Base-by-base conservation (phyloP, 2,888 invertebrate genomes). In the Sesia bembeciformis region DNA sequence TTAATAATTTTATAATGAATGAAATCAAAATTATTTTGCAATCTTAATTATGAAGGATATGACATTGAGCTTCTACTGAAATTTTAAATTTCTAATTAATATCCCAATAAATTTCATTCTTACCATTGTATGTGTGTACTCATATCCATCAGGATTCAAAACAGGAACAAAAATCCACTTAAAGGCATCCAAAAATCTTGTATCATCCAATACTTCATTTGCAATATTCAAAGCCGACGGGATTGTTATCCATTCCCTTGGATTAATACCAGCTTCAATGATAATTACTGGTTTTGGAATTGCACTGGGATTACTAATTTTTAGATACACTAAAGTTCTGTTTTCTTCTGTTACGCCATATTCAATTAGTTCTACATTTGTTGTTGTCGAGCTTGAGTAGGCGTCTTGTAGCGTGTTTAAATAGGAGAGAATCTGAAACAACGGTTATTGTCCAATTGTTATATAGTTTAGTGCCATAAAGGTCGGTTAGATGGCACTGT, bases 61-160 rank as follows among this genome's bases (percentile, higher is more conserved):
- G 23, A 23, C 23, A 23, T 23, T 23, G 23, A 23, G 23, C 23
- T 23, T 23, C 23, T 23, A 2, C 23, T 23, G 23, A 23, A 23
- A 2, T 23, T 23, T 23, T 23, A 23, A 23, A 23, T 23, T 23
- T 23, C 2, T 1, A 23, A 23, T 23, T 23, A 23, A 23, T 23
- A 23, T 23, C 23, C 2, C 2, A 23, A 1, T 23, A 23, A 23
- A 23, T 23, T 23, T 23, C 23, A 23, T 53, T 82, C 88, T 84
- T 78, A 91, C 91, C 64, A 76, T 78, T 3, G 85, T 82, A 68
- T 91, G 91, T 0, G 92, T 90, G 74, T 90, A 93, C 71, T 92
- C 93, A 66, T 94, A 95, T 23, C 94, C 94, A 80, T 95, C 94
- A 4, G 94, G 94, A 74, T 95, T 95, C 40, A 92, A 64, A 39